phyloP scores from a whole-genome alignment of 2,113 vertebrate species.

The Trinectes maculatus region DNA sequence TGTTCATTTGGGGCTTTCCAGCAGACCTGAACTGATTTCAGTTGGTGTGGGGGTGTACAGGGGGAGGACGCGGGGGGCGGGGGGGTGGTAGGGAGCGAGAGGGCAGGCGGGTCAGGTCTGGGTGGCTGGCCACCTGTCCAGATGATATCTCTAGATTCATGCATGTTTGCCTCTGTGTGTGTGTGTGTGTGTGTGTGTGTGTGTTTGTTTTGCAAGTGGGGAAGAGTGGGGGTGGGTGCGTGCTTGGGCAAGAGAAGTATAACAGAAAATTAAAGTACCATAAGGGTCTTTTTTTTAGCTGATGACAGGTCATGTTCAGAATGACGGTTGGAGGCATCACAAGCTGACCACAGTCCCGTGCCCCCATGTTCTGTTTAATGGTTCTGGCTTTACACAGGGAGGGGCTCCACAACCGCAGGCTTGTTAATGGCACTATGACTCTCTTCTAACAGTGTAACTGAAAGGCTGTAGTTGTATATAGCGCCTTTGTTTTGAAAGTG shows the following conservation, averaged over 20 bases:
- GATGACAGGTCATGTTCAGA: slow-evolving; percentile 43
- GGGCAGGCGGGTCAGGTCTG: slow-evolving; percentile 78
- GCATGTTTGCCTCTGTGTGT: slow-evolving; percentile 35
- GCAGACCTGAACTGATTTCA: slow-evolving; percentile 74
- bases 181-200: not conserved
- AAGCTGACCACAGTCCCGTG: slow-evolving; percentile 37
- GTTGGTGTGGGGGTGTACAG: slow-evolving; percentile 23
- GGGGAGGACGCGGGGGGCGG: slow-evolving; percentile 16
- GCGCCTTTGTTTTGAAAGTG: slow-evolving; percentile 13
- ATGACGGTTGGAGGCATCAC: slow-evolving; percentile 60
- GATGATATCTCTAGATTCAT: slow-evolving; percentile 75
- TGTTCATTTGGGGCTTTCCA: slow-evolving; percentile 79
- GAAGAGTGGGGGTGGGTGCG: slow-evolving; percentile 18
- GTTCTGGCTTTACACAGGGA: slow-evolving; percentile 46
- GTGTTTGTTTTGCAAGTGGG: slow-evolving; percentile 24
- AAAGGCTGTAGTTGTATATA: slow-evolving; percentile 4
- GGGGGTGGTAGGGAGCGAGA: slow-evolving; percentile 56
- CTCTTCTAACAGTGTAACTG: not conserved
- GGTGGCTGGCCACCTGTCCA: slow-evolving; percentile 84
- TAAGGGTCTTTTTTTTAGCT: slow-evolving; percentile 72
- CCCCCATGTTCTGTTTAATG: slow-evolving; percentile 16
- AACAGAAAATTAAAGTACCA: slow-evolving; percentile 74
- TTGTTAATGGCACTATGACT: slow-evolving; percentile 31
- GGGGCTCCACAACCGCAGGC: slow-evolving; percentile 41
- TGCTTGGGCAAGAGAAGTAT: slow-evolving; percentile 33